Base-by-base conservation (phyloP, 2,797 vertebrate species). In the Threskiornis aethiopicus region DNA sequence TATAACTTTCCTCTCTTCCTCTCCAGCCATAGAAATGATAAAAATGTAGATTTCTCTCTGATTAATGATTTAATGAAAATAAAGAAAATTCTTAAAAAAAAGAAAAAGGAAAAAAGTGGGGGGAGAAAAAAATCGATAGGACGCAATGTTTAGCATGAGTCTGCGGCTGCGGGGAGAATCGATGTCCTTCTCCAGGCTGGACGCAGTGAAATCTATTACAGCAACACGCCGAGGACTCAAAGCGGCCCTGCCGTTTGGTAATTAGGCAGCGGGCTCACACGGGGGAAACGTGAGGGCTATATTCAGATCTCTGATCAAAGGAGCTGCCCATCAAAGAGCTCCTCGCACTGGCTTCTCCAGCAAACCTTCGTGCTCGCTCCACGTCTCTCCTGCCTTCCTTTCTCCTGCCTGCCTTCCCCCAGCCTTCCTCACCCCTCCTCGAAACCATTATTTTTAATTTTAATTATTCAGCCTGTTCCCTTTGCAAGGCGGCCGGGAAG, bases 51-150 rank as follows among this genome's bases (percentile, higher is more conserved):
- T 97, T 96, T 95, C 95, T 97, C 75, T 82, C 94, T 96, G 94
- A 96, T 97, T 96, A 98, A 97, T 96, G 96, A 97, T 97, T 98
- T 96, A 94, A 97, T 96, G 96, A 96, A 97, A 97, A 96, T 94
- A 96, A 96, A 97, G 93, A 94, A 96, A 86, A 96, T 83, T 94
- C 62, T 92, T 90, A 31, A 41, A 11, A 31, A 44, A 47, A 44
- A 7, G 16, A 12, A 21, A 44, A 62, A 11, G 6, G 17, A 1
- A 12, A 9, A 19, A 5, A 3, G 3, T 3, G 2, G 8, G 6
- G 10, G 14, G 17, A 4, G 3, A 2, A 15, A 83, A 81, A 79
- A 95, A 96, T 97, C 94, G 9, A 97, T 97, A 78, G 59, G 82
- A 89, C 2, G 51, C 93, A 93, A 96, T 93, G 84, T 93, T 95